Conservation (phyloP, 1,140 invertebrate species). For the Listronotus oregonensis region DNA sequence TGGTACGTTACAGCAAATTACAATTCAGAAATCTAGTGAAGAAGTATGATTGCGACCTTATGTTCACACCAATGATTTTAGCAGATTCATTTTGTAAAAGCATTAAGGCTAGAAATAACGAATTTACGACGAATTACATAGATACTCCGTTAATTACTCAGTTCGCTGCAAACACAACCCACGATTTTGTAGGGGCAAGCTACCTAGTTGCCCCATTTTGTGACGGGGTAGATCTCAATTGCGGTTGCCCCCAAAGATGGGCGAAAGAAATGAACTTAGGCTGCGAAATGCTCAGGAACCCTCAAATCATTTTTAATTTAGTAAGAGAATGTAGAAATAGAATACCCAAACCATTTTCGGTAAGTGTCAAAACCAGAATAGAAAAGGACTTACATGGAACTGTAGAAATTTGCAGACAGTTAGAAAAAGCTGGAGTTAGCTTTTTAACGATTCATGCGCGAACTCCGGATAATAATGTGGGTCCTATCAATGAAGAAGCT, state of each 20-base stretch:
- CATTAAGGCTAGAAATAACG: constrained; percentile 82
- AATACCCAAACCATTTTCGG: constrained; percentile 76
- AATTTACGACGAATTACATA: constrained; percentile 80
- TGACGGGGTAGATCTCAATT: constrained; percentile 94
- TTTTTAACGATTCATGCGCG: constrained; percentile 91
- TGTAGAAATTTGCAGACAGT: constrained; percentile 74
- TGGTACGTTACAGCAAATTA: constrained; percentile 95
- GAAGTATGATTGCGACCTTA: constrained; percentile 85
- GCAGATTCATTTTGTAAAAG: constrained; percentile 92
- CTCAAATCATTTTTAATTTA: constrained; percentile 82
- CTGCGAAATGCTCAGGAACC: constrained; percentile 80
- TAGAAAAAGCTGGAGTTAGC: constrained; percentile 83
- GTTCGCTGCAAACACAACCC: constrained; percentile 86
- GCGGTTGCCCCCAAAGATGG: constrained; percentile 96
- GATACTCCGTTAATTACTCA: constrained; percentile 90
- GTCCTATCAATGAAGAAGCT: constrained; percentile 75
- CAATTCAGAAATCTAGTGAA: constrained; percentile 83
- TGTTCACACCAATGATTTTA: constrained; percentile 96
- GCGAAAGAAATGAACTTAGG: constrained; percentile 91
- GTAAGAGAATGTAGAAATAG: constrained; percentile 75
- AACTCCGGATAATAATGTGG: constrained; percentile 77
- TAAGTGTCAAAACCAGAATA: constrained; percentile 92
- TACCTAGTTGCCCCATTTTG: constrained; percentile 84
- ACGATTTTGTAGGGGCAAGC: constrained; percentile 84
- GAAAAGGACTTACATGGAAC: constrained; percentile 63